Evolutionary conservation across 1,140 invertebrate genomes (phyloP).

Genomic region (Aphidius gifuensis): DNA sequence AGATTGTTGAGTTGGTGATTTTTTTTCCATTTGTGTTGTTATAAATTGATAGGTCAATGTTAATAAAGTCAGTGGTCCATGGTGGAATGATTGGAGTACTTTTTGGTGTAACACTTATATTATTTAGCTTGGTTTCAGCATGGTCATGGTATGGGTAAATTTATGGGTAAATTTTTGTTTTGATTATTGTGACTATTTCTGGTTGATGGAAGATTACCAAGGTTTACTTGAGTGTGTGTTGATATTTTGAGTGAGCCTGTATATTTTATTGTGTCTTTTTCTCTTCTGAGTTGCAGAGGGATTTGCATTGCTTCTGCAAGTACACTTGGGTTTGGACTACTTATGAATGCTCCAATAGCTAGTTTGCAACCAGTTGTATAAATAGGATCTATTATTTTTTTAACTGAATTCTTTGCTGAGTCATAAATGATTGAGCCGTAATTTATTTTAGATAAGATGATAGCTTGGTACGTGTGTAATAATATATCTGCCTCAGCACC

Average conservation of each 20-base stretch:
- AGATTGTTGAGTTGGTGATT: too few species aligned
- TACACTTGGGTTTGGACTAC: constrained; percentile 12
- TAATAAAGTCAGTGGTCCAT: too few species aligned
- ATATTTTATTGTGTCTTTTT: neutral
- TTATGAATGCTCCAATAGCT: constrained; percentile 15
- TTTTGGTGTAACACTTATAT: too few species aligned
- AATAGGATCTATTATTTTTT: constrained; percentile 17
- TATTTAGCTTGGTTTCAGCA: neutral
- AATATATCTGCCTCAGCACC: constrained; percentile 14
- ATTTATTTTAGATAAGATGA: constrained; percentile 24
- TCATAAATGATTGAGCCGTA: constrained; percentile 17
- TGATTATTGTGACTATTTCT: neutral
- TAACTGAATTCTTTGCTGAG: constrained; percentile 11
- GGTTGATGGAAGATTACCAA: neutral
- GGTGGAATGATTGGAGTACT: neutral
- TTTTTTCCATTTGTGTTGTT: too few species aligned
- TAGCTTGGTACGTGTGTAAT: constrained; percentile 13
- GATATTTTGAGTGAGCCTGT: neutral
- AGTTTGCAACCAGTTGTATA: constrained; percentile 19
- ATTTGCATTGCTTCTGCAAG: constrained; percentile 19
- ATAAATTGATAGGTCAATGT: too few species aligned
- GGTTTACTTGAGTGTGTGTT: neutral
- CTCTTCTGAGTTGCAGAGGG: constrained; percentile 9
- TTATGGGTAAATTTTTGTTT: neutral
- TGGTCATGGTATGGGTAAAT: too few species aligned